Evolutionary conservation across 2,888 invertebrate genomes (phyloP), one percentile per base, ranked within the genome.

Genomic region (Coelopa pilipes): DNA sequence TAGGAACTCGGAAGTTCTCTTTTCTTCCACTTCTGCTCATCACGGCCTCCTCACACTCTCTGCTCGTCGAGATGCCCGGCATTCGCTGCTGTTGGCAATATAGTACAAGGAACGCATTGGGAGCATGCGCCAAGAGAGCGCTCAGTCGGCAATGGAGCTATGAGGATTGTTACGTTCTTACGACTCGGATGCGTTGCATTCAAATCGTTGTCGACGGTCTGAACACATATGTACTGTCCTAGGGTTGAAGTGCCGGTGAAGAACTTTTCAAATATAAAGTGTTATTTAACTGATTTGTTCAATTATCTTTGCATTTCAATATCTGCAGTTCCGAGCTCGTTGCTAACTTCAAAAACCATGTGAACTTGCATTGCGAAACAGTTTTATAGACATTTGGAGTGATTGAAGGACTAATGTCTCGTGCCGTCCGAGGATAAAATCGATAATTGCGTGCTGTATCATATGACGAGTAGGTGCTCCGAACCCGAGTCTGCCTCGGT

Each of bases 381-480:
- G 49, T 49, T 70, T 70, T 60, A 57, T 24, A 1, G 46, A 45
- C 57, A 46, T 46, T 46, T 55, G 17, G 13, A 13, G 13, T 53
- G n/a, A 17, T 24, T 71, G 45, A 71, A 71, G 71, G 55, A 71
- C 71, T 63, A 71, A 76, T 67, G 65, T 78, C 76, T 78, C 75
- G 77, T 77, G 76, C 74, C 74, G 71, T 73, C 49, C 68, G 73
- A 77, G 77, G 76, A 79, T 74, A 84, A 84, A 85, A 85, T 85
- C 85, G 78, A 85, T 85, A 85, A 84, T 82, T 85, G 80, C 83
- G 83, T 85, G 83, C 83, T 85, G 85, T 85, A 85, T 85, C 81
- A 84, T 84, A 84, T 84, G 83, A 82, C 81, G 80, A 85, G 83
- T 63, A 84, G 85, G 85, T 83, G 84, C 83, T 83, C 82, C 81